Base-by-base conservation (phyloP, 2,888 invertebrate genomes). In the Parnassius orleans region DNA sequence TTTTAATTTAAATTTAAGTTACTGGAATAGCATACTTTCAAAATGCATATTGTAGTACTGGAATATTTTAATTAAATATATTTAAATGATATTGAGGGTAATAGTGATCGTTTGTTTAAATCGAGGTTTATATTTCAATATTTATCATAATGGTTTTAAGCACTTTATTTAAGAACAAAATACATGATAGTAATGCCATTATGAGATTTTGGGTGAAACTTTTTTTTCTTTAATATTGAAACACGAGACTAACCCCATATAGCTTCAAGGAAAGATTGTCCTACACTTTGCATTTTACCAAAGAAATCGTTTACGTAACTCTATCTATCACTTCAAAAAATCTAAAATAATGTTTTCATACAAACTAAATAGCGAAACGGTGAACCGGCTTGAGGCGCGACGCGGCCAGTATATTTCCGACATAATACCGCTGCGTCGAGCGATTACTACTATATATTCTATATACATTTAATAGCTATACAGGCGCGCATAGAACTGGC, bases 361-460 rank as follows among this genome's bases (percentile, higher is more conserved):
- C 89, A 90, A 91, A 91, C 87, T 91, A 91, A 91, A 90, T 90
- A 77, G 78, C 75, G 72, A 86, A 90, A 84, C 80, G 73, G 84
- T 85, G 79, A 82, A 86, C 76, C 87, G 90, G 90, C 90, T 83
- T 82, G 83, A 87, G 87, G 83, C 90, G 87, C 84, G 83, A 81
- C 79, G 82, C 90, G 81, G 82, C 89, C 90, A 88, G 90, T 91
- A 91, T 91, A 91, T 91, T 91, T 91, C 91, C 91, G 90, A 91
- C 91, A 91, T 91, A 91, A 91, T 91, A 91, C 91, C 91, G 91
- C 91, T 91, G 91, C 91, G 91, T 91, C 91, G 91, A 91, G 91
- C 91, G 91, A 91, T 91, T 91, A 91, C 91, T 91, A 91, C 91
- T 91, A 91, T 91, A 91, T 91, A 91, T 91, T 91, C 91, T 90